phyloP scores from a whole-genome alignment of 1,140 invertebrate genomes.

The Eumaeus atala region DNA sequence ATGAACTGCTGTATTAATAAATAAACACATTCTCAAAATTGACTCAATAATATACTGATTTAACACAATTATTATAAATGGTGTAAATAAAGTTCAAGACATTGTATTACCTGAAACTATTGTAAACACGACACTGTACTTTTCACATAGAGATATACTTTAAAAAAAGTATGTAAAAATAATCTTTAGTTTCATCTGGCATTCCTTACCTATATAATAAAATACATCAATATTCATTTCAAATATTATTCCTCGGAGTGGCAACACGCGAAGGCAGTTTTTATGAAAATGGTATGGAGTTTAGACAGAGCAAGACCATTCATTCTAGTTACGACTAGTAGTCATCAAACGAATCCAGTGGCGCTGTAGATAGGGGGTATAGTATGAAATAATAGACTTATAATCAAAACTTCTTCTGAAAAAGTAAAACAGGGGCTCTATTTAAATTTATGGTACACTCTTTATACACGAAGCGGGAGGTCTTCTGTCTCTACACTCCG shows the following conservation, averaged over 20 bases:
- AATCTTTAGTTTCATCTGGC: constrained; percentile 12
- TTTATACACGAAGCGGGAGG: too few relatives aligned
- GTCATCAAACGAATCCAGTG: too few relatives aligned
- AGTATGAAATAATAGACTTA: too few relatives aligned
- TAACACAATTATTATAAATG: constrained; percentile 1
- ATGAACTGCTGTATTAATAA: constrained; percentile 16
- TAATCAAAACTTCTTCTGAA: too few relatives aligned
- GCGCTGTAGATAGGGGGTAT: too few relatives aligned
- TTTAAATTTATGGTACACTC: too few relatives aligned
- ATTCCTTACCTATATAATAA: constrained; percentile 8
- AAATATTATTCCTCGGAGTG: constrained; percentile 3
- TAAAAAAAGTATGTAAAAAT: constrained; percentile 11
- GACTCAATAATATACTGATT: constrained; percentile 5
- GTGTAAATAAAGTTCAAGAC: constrained; percentile 8
- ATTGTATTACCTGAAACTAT: background rate
- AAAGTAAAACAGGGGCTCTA: too few relatives aligned
- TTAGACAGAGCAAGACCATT: too few relatives aligned
- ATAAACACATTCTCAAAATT: constrained; percentile 13
- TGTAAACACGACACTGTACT: background rate
- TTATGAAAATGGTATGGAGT: background rate
- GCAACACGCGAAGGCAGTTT: constrained; percentile 2
- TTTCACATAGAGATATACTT: background rate
- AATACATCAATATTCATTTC: constrained; percentile 2
- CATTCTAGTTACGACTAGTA: too few relatives aligned
- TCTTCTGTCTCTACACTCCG: too few relatives aligned